phyloP scores from a whole-genome alignment of 1,140 invertebrate species.

The Protaetia brevitarsis region DNA sequence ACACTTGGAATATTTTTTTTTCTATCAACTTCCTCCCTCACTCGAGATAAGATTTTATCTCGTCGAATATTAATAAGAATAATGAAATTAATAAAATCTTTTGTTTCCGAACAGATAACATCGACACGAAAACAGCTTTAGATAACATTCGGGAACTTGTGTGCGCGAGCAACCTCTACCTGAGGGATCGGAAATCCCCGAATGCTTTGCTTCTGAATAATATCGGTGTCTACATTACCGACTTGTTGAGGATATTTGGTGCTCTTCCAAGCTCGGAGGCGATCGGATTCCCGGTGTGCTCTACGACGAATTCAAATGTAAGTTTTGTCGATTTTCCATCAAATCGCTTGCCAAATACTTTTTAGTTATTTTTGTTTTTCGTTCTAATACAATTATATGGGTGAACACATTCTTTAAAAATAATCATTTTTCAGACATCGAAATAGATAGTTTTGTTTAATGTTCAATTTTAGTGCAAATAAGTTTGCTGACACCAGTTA shows the following conservation, averaged over 20 bases:
- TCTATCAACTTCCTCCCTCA: no score
- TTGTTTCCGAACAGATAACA: slow-evolving; percentile 70
- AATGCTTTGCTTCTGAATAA: slow-evolving; percentile 63
- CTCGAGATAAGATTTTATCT: no score
- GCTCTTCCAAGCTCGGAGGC: slow-evolving; percentile 66
- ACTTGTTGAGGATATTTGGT: slow-evolving; percentile 87
- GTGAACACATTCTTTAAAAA: no score
- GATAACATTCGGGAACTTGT: slow-evolving; percentile 84
- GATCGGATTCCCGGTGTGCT: slow-evolving; percentile 75
- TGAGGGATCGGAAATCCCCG: slow-evolving; percentile 62
- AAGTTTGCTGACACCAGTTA: no score
- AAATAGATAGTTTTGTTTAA: no score
- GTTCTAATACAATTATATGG: no score
- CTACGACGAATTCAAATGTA: slow-evolving; percentile 54
- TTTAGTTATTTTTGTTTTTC: slow-evolving; percentile 9
- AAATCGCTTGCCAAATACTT: slow-evolving; percentile 13
- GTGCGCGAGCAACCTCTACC: slow-evolving; percentile 78
- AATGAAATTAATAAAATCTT: neutral
- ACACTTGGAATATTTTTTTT: no score
- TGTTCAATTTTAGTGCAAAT: no score
- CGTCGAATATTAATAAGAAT: neutral
- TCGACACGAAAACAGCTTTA: slow-evolving; percentile 85
- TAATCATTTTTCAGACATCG: no score
- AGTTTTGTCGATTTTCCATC: slow-evolving; percentile 37
- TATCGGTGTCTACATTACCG: slow-evolving; percentile 79